These are phyloP conservation scores for Paraescarpia echinospica DNA, from an alignment of 1,140 invertebrate genomes.

Conservation along the genomic window DNA sequence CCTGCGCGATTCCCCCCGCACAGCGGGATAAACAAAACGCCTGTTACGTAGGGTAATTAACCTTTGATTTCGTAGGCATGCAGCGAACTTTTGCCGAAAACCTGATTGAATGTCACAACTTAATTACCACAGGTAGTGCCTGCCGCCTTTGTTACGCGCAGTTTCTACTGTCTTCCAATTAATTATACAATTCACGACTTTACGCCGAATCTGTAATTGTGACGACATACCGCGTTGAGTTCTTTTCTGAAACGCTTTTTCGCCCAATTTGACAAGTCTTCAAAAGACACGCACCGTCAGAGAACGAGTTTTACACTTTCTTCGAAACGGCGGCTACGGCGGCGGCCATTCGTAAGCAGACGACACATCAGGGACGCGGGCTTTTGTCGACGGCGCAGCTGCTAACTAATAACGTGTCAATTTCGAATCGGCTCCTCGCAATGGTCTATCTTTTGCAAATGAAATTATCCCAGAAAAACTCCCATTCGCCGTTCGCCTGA, in stretches of 20 bases:
- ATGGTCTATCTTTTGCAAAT: background rate
- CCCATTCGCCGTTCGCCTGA: background rate
- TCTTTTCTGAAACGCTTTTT: background rate
- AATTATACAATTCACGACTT: background rate
- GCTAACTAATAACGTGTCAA: background rate
- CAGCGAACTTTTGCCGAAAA: background rate
- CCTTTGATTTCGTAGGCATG: background rate
- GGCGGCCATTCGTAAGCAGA: background rate
- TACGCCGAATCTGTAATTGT: background rate
- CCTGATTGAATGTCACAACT: background rate
- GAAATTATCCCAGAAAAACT: background rate
- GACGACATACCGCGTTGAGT: background rate
- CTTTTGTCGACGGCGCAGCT: background rate
- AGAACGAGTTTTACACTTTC: background rate
- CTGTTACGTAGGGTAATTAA: background rate
- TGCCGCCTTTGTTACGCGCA: background rate
- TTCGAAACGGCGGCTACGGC: background rate
- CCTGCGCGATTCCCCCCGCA: background rate
- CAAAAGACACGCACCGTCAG: background rate
- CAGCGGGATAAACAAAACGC: background rate
- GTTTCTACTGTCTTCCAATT: background rate
- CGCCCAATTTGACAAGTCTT: background rate
- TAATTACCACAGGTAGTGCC: background rate
- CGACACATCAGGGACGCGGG: background rate
- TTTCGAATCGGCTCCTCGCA: slow-evolving; percentile 3